These are phyloP conservation scores for Chymomyza caudatula DNA, from an alignment of 2,888 invertebrate genomes.

Conservation along the genomic window DNA sequence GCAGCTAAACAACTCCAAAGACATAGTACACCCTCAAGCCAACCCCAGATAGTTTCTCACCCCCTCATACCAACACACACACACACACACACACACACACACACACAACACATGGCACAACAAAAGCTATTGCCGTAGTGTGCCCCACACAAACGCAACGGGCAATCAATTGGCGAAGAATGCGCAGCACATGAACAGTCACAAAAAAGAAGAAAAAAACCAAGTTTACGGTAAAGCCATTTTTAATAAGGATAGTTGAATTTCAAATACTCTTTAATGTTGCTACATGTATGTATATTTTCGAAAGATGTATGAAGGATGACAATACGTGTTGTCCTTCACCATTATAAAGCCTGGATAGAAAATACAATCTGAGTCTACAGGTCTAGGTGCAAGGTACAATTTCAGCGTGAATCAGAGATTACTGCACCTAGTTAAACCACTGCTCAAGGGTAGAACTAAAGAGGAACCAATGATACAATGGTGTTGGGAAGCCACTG, in stretches of 20 bases:
- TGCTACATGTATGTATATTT: too few relatives aligned
- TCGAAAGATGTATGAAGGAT: too few relatives aligned
- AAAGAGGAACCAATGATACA: too few relatives aligned
- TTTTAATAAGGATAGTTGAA: too few relatives aligned
- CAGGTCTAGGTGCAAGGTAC: too few relatives aligned
- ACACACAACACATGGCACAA: background rate
- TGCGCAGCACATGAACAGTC: constrained; percentile 61
- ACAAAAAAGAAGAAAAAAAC: constrained; percentile 7
- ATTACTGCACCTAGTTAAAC: too few relatives aligned
- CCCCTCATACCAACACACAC: background rate
- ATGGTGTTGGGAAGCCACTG: too few relatives aligned
- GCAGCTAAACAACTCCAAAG: constrained; percentile 58
- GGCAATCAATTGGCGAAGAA: constrained; percentile 68
- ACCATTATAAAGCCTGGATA: too few relatives aligned
- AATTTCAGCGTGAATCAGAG: too few relatives aligned
- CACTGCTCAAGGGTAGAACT: too few relatives aligned
- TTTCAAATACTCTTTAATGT: background rate
- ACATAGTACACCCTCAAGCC: background rate
- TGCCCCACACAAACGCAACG: constrained; percentile 44
- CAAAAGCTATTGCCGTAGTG: constrained; percentile 5
- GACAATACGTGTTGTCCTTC: too few relatives aligned
- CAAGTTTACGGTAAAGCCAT: background rate
- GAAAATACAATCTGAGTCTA: too few relatives aligned
- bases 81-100: background rate
- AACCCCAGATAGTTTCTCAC: background rate